Conservation (phyloP, 2,797 vertebrate species). For the Mus caroli region DNA sequence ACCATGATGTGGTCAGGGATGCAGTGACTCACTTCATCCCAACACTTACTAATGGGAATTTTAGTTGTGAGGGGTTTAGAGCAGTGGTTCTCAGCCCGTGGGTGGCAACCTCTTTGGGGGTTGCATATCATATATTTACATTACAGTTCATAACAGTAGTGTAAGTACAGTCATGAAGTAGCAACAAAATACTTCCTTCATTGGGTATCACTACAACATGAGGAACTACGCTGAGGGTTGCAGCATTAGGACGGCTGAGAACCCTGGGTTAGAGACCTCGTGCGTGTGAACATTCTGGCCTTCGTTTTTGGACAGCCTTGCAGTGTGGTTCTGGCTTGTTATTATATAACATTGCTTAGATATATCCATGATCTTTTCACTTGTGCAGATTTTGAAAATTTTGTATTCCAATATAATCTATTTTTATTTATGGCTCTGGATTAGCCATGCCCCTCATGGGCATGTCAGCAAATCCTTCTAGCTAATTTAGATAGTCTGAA, state of each 20-base stretch:
- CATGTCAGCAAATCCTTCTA: not conserved
- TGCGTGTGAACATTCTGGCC: not conserved
- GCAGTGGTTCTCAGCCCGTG: not conserved
- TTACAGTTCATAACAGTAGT: not conserved
- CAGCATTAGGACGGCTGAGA: not conserved
- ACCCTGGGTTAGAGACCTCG: not conserved
- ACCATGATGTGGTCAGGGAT: not conserved
- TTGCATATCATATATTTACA: not conserved
- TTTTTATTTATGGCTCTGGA: conserved; percentile 33
- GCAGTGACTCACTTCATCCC: not conserved
- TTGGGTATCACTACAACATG: not conserved
- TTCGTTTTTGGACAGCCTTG: not conserved
- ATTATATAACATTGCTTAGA: not conserved
- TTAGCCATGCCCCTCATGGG: not conserved
- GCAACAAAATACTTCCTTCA: not conserved
- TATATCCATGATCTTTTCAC: not conserved
- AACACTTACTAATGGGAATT: not conserved
- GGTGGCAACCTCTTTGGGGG: not conserved
- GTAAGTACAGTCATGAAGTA: too few relatives aligned
- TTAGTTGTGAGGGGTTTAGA: not conserved
- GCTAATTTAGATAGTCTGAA: not conserved
- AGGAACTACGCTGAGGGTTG: not conserved
- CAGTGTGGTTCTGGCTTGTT: not conserved
- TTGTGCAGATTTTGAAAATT: not conserved
- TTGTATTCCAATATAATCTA: not conserved